Evolutionary conservation across 2,797 vertebrate genomes (phyloP), one percentile per base, ranked within the genome.

Genomic region (Enteromius fasciolatus): DNA sequence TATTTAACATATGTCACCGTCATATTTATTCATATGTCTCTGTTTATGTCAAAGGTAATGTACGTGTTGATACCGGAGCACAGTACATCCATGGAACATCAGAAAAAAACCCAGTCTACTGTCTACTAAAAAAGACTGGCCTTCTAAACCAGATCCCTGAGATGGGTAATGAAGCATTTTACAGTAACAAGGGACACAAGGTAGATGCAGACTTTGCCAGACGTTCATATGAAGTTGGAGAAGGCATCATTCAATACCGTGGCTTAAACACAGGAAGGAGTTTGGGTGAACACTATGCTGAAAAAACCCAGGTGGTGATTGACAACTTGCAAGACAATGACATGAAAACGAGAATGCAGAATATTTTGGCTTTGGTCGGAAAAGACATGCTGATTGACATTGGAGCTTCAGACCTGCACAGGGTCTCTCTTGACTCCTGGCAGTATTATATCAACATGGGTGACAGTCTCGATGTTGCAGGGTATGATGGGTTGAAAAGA

Each of bases 81-180:
- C 88, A 90, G 78, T 90, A 69, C 61, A 88, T 90, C 78, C 90
- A 90, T 59, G 90, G 89, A 8, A 78, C 87, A 0, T 78, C 85
- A 66, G 82, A 83, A 28, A 36, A 80, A 69, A 90, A 90, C 59
- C 88, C 88, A 39, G 74, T 90, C 8, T 90, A 69, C 84, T 52
- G 78, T 54, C 75, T 90, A 15, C 73, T 85, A 12, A 88, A 84
- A 52, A 76, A 82, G 11, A 72, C 77, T 59, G 86, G 67, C 10
- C 78, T 88, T 59, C 76, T 90, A 23, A 78, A 76, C 20, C 85
- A 88, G 59, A 72, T 86, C 9, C 23, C 78, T 54, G 66, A 86
- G 6, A 76, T 74, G n/a, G 85, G 83, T 3, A 48, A 67, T 17
- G 80, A 82, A 39, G 46, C 39, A 8, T 81, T 84, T 54, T 82